Base-by-base conservation (phyloP, 2,113 vertebrate species). In the Nycticebus coucang region DNA sequence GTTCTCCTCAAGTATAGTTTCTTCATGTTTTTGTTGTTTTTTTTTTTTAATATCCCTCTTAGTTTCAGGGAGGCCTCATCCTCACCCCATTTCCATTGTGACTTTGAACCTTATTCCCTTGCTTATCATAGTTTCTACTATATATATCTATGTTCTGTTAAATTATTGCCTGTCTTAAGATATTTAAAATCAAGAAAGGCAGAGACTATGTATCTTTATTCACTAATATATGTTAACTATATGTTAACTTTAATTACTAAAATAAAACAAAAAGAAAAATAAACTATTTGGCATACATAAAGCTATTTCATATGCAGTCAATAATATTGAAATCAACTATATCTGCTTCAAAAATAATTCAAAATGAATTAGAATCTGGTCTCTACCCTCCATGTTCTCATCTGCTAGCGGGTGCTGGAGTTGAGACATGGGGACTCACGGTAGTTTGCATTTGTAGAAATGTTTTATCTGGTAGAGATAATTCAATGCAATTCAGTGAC, bases 181-280 rank as follows among this genome's bases (percentile, higher is more conserved):
- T 26, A 55, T 71, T 59, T 92, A 93, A 92, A 91, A 59, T 89
- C 5, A 18, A 87, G n/a, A 80, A 26, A 62, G 15, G 2, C 17
- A 87, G 28, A n/a, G 1, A 17, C 7, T 77, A 37, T 12, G 15
- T 57, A 35, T 59, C 1, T 66, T 97, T 86, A 60, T 59, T 93
- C 5, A 83, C 1, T 9, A 28, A 41, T 68, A 45, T 26, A n/a
- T n/a, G n/a, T n/a, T n/a, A 68, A 64, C 59, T 79, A 37, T 37
- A n/a, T 79, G 18, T 24, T 89, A 28, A 82, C 45, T 82, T 71
- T 93, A 62, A 78, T 82, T 30, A 82, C 2, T 68, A 71, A 86
- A 59, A 53, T 95, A 0, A 50, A 95, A 64, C 26, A 64, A 64
- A 87, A 53, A 53, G 11, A 77, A 71, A 79, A 94, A 71, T 68